A percentile compares a stretch with the other conserved stretches of the same genome.
Conservation (phyloP, 2,888 invertebrate species). For the Drosophila tripunctata region DNA sequence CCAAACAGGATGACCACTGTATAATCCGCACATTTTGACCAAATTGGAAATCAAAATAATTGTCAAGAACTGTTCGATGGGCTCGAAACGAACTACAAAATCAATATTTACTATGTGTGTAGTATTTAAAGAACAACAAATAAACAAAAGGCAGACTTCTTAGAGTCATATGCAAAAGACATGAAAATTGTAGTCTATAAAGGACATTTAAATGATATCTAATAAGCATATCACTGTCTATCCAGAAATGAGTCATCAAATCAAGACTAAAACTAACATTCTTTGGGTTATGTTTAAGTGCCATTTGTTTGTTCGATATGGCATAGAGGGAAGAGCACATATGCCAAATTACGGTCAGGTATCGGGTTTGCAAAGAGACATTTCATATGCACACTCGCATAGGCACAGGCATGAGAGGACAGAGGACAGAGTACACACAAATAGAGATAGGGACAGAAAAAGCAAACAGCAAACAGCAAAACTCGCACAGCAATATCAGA, state of each 20-base stretch:
- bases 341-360: constrained; percentile 62
- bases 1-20: constrained; percentile 14
- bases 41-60: constrained; percentile 55
- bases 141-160: constrained; percentile 14
- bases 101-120: constrained; percentile 15
- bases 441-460: background rate
- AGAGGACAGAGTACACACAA: no score
- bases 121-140: background rate
- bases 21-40: constrained; percentile 21
- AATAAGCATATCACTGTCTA: constrained; percentile 18
- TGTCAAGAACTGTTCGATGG: constrained; percentile 6
- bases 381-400: constrained; percentile 75
- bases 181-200: background rate
- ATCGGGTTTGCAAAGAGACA: constrained; percentile 38
- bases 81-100: constrained; percentile 8
- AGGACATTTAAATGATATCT: background rate
- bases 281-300: constrained; percentile 38
- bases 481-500: constrained; percentile 49
- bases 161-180: background rate
- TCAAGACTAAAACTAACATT: background rate
- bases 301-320: constrained; percentile 78
- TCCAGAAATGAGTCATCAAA: constrained; percentile 40
- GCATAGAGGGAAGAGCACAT: constrained; percentile 13
- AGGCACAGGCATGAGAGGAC: constrained; percentile 25
- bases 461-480: constrained; percentile 10